Conservation (phyloP, 1,140 invertebrate genomes). For the Pseudomyrmex dendroicus region DNA sequence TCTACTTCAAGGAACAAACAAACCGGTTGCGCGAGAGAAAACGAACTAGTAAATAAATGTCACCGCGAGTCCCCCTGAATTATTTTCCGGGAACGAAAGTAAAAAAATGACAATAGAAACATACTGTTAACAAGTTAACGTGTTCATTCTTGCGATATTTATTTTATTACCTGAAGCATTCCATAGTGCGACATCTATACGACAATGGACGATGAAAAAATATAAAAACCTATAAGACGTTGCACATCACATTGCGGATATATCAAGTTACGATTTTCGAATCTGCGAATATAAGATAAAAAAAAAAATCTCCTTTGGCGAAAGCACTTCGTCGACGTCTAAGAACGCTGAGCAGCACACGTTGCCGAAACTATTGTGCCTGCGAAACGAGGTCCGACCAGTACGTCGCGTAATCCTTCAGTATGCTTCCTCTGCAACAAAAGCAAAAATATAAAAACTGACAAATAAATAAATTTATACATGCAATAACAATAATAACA, state of each 20-base stretch:
- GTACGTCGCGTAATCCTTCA: conserved; percentile 90
- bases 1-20: background rate
- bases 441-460: conserved; percentile 60
- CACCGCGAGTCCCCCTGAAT: background rate
- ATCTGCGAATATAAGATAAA: background rate
- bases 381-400: conserved; percentile 87
- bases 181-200: background rate
- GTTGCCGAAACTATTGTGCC: conserved; percentile 31
- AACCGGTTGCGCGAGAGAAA: background rate
- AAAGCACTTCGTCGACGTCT: conserved; percentile 36
- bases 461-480: background rate
- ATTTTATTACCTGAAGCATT: conserved; percentile 8
- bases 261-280: background rate
- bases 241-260: background rate
- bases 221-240: conserved; percentile 17
- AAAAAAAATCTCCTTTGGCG: conserved; percentile 27
- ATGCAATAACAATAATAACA: no score
- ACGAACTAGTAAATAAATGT: background rate
- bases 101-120: conserved; percentile 46
- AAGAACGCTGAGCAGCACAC: background rate
- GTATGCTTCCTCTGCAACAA: conserved; percentile 88
- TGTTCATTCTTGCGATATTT: background rate
- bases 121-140: background rate
- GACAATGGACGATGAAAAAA: background rate
- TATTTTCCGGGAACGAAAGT: conserved; percentile 20